phyloP scores from a whole-genome alignment of 2,888 invertebrate species.

The Helicoverpa assulta region DNA sequence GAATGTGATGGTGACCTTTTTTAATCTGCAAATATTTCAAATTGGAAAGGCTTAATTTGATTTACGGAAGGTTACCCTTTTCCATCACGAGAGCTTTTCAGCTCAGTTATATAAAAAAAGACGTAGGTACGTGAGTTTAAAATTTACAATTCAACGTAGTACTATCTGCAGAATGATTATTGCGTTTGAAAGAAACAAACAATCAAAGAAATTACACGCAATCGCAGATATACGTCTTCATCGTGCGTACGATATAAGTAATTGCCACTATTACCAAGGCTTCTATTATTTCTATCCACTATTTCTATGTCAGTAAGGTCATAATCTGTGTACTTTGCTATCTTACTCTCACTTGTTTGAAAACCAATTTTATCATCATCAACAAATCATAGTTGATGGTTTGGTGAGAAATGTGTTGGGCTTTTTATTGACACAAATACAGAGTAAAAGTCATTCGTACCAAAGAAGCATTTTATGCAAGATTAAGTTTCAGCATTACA shows the following conservation, averaged over 20 bases:
- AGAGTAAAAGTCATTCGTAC: not conserved
- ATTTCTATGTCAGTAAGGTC: conserved; percentile 24
- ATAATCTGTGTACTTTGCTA: conserved; percentile 11
- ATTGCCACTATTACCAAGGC: conserved; percentile 46
- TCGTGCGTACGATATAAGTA: conserved; percentile 31
- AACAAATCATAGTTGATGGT: not conserved
- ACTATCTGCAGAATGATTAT: not conserved
- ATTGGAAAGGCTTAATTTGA: conserved; percentile 20
- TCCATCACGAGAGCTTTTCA: conserved; percentile 13
- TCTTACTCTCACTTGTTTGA: conserved; percentile 40
- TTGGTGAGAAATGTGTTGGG: not conserved
- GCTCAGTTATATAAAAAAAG: not conserved
- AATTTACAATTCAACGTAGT: not conserved
- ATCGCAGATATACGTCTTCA: conserved; percentile 50
- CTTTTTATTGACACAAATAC: not conserved
- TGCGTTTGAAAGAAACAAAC: conserved; percentile 1
- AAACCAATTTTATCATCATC: not conserved
- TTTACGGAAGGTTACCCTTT: conserved; percentile 18
- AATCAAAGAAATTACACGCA: conserved; percentile 33
- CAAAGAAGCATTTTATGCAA: not conserved
- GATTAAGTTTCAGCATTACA: not conserved
- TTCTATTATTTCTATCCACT: conserved; percentile 15
- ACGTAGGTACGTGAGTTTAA: not conserved
- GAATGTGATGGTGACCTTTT: conserved; percentile 10
- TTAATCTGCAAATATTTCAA: conserved; percentile 12